Conservation (phyloP, 2,888 invertebrate species). For the Dascillus cervinus region DNA sequence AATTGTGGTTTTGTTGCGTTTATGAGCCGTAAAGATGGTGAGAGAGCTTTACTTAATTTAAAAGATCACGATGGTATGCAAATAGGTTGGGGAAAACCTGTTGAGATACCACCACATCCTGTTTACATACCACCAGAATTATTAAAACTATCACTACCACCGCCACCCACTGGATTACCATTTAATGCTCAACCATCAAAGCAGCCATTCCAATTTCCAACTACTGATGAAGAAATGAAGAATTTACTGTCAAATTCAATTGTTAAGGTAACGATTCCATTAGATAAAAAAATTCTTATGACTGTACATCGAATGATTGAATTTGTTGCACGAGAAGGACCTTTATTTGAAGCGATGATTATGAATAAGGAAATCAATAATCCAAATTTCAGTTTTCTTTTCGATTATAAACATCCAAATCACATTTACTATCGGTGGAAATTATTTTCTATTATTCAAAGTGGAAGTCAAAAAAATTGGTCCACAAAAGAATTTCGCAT, state of each 20-base stretch:
- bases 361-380: constrained; percentile 96
- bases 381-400: constrained; percentile 92
- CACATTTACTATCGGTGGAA: constrained; percentile 98
- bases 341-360: constrained; percentile 97
- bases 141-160: constrained; percentile 72
- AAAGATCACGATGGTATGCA: constrained; percentile 89
- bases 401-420: constrained; percentile 91
- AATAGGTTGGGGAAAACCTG: constrained; percentile 96
- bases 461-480: constrained; percentile 86
- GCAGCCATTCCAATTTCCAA: constrained; percentile 19
- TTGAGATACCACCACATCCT: constrained; percentile 89
- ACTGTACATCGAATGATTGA: constrained; percentile 97
- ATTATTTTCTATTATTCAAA: constrained; percentile 89
- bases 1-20: constrained; percentile 99
- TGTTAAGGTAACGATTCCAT: constrained; percentile 68
- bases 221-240: constrained; percentile 22
- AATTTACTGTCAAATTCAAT: constrained; percentile 78
- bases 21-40: constrained; percentile 96
- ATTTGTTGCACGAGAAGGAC: constrained; percentile 96
- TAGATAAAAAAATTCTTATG: constrained; percentile 68
- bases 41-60: constrained; percentile 75
- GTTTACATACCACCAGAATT: constrained; percentile 90
- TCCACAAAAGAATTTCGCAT: constrained; percentile 83
- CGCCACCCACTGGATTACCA: constrained; percentile 86
- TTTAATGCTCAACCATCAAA: constrained; percentile 89